Base-by-base conservation (phyloP, 2,113 vertebrate genomes). In the Andinoacara biseriatus region DNA sequence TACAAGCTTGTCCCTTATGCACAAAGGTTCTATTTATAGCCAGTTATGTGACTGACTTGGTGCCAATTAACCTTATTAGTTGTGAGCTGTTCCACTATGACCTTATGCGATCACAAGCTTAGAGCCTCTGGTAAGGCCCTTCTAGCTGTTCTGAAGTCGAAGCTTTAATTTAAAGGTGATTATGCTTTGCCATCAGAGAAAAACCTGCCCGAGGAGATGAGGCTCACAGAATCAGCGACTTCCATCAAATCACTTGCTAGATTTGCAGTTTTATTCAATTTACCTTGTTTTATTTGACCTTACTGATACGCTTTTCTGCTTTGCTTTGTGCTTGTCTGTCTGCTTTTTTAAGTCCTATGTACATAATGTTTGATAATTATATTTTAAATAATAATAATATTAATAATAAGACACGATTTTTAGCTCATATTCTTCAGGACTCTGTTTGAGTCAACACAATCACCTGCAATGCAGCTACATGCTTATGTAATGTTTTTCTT, bases 391-490 rank as follows among this genome's bases (percentile, higher is more conserved):
- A 69, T 69, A 43, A 69, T 2, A 43, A 43, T 69, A 43, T 52
- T 2, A 43, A 43, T 3, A 11, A 43, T 11, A 69, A 87, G 52
- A 80, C 46, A 24, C 3, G 2, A 20, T n/a, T 59, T 26, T 49
- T 15, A 24, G 52, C 63, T 65, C 10, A 6, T 38, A 59, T 67
- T 33, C 56, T 87, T 54, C n/a, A 78, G 65, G 43, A 76, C 31
- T 29, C 58, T 76, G 67, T 85, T 78, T 77, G 26, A 85, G 57
- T 85, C 81, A 86, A 85, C 76, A 83, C 75, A 78, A 38, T 85
- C 24, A 83, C 15, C 81, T 80, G 74, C 83, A 81, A 35, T 85
- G 69, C 61, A 86, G 76, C n/a, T 85, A 65, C 56, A 54, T 52
- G 10, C 46, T 82, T 79, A 80, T 5, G 43, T 82, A 65, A 84